These are phyloP conservation scores for Gymnocypris eckloni DNA, from an alignment of 2,797 vertebrate species.

Conservation along the genomic window DNA sequence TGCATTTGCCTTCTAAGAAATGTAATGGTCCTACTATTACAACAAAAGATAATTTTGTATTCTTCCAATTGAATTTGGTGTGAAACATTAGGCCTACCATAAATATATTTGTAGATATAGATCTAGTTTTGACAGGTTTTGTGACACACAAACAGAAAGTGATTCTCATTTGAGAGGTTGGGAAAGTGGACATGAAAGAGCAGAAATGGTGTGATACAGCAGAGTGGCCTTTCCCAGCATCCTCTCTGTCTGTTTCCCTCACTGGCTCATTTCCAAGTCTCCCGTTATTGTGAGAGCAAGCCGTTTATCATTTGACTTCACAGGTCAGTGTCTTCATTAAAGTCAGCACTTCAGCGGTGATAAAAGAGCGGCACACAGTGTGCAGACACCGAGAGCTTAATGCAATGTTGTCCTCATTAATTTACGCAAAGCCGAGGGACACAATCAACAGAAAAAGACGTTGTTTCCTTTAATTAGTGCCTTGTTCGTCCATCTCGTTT, in stretches of 20 bases:
- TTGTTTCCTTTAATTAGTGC: constrained; percentile 56
- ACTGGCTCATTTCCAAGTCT: constrained; percentile 28
- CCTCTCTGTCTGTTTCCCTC: constrained; percentile 38
- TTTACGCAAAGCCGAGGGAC: constrained; percentile 49
- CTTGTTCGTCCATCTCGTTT: constrained; percentile 36
- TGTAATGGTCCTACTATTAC: not conserved
- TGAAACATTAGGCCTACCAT: not conserved
- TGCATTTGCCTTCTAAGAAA: constrained; percentile 1
- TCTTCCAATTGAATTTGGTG: not conserved
- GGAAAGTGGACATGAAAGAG: not conserved
- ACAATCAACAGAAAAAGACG: constrained; percentile 44
- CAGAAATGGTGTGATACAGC: constrained; percentile 9
- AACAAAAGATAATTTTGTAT: not conserved
- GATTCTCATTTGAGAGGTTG: not conserved
- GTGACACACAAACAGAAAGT: not conserved
- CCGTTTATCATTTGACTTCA: constrained; percentile 51
- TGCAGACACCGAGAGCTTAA: constrained; percentile 50
- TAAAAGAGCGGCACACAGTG: constrained; percentile 34
- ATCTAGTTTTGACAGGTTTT: not conserved
- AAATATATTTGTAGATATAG: not conserved
- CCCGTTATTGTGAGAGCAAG: constrained; percentile 24
- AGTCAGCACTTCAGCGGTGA: constrained; percentile 45
- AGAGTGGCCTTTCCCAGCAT: not conserved
- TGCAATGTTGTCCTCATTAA: constrained; percentile 59
- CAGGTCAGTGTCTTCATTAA: constrained; percentile 53